Evolutionary conservation across 2,797 vertebrate species (phyloP).

Genomic region (Jordanella pulchra): DNA sequence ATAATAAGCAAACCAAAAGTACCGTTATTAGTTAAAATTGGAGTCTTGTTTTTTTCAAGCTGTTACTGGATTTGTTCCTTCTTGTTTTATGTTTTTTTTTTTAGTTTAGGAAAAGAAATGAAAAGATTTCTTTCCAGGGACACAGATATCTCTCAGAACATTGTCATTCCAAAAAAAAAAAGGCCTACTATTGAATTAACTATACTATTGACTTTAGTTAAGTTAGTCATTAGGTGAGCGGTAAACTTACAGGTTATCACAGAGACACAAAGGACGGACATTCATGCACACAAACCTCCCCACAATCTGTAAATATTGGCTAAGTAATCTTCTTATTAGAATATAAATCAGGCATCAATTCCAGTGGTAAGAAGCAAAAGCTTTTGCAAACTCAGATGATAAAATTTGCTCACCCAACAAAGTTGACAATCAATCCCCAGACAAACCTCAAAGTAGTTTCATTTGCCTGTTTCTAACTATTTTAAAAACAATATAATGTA

Average conservation of each 20-base stretch:
- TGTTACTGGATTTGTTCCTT: neutral
- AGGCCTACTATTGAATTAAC: no score
- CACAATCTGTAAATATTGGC: neutral
- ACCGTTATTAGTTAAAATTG: neutral
- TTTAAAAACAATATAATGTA: neutral
- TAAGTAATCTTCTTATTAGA: neutral
- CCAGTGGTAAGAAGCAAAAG: neutral
- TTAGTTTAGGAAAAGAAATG: no score
- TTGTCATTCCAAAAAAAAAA: no score
- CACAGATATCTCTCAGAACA: no score
- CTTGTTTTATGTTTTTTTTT: neutral
- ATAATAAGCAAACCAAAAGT: neutral
- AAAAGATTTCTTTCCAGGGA: no score
- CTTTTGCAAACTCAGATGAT: neutral
- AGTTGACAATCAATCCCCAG: neutral
- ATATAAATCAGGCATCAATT: constrained; percentile 2
- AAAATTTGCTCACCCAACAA: neutral
- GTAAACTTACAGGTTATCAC: no score
- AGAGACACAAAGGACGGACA: neutral
- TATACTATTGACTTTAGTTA: no score
- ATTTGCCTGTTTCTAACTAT: neutral
- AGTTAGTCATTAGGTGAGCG: no score
- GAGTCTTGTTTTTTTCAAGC: neutral
- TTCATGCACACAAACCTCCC: neutral
- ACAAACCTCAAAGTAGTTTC: neutral